phyloP scores from a whole-genome alignment of 2,888 invertebrate genomes.

The Dryadula phaetusa region DNA sequence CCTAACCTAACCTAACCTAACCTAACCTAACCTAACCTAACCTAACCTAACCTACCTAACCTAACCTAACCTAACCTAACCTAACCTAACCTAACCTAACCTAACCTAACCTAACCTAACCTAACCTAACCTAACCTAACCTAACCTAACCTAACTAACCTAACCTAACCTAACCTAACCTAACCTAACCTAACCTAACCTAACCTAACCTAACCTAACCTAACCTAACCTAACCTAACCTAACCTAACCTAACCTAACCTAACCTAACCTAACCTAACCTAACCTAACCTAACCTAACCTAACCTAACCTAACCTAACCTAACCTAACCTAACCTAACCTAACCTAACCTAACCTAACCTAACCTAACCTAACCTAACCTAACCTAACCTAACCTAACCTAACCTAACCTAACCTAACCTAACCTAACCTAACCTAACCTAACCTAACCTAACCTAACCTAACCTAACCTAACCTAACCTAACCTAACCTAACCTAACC shows the following conservation, averaged over 20 bases:
- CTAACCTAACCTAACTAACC: not conserved
- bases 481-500: not conserved
- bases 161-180: slow-evolving; percentile 4
- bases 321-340: not conserved
- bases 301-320: slow-evolving; percentile 3
- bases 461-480: not conserved
- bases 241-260: slow-evolving; percentile 1
- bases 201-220: not conserved
- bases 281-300: not conserved
- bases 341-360: slow-evolving; percentile 2
- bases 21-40: not conserved
- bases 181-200: slow-evolving; percentile 1
- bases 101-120: not conserved
- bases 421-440: not conserved
- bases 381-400: not conserved
- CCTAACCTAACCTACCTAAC: too few species aligned
- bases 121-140: not conserved
- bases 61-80: not conserved
- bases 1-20: not conserved
- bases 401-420: not conserved
- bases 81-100: not conserved
- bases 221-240: slow-evolving; percentile 8
- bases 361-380: slow-evolving; percentile 5
- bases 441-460: slow-evolving; percentile 1
- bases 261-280: not conserved